A percentile compares a stretch with the other conserved stretches of the same genome.
Conservation (phyloP, 53 echinoderm and acorn worm species). For the Temnopleurus reevesii region DNA sequence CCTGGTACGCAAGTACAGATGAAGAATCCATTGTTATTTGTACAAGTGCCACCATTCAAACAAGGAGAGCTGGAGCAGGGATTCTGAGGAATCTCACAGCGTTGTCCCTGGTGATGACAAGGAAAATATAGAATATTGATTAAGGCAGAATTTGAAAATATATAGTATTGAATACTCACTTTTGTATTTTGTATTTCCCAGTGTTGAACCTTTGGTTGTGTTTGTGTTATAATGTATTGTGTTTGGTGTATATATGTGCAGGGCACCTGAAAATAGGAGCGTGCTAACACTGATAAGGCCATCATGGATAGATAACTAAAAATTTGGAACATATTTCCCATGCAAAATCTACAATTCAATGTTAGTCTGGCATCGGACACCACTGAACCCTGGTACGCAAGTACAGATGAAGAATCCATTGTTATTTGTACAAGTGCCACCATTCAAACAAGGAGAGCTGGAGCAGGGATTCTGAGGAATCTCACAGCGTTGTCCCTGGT, state of each 20-base stretch:
- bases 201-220: too few species aligned
- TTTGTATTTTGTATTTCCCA: too few species aligned
- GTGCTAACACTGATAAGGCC: conserved; percentile 58
- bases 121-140: neutral
- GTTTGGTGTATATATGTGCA: too few species aligned
- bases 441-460: conserved; percentile 74
- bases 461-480: neutral
- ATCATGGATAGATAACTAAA: conserved; percentile 61
- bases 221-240: too few species aligned
- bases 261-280: too few species aligned
- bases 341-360: neutral
- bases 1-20: conserved; percentile 44
- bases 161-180: too few species aligned
- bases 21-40: conserved; percentile 49
- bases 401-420: neutral
- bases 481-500: neutral
- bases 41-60: conserved; percentile 54
- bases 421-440: conserved; percentile 60
- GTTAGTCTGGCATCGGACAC: conserved; percentile 42
- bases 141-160: neutral
- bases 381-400: conserved; percentile 7
- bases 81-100: neutral
- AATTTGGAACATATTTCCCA: conserved; percentile 14
- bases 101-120: conserved; percentile 41
- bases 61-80: conserved; percentile 42